Percentiles rank a stretch among this genome's conserved stretches.
phyloP scores from a whole-genome alignment of 2,113 vertebrate species.

The Odobenus rosmarus region DNA sequence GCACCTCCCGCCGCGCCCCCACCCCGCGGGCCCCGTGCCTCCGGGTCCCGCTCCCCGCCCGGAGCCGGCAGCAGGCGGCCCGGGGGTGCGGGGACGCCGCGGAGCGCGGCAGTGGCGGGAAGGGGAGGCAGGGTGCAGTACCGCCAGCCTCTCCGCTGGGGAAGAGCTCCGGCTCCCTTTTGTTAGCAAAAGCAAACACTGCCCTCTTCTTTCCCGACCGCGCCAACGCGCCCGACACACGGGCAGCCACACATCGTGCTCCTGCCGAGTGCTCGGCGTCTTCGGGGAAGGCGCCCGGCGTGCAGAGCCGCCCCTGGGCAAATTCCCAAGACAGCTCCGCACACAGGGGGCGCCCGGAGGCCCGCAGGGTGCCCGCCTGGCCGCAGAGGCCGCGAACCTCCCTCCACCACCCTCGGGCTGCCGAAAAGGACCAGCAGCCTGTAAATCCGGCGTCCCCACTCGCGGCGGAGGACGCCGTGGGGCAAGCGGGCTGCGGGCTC shows the following conservation, averaged over 20 bases:
- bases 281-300: conserved; percentile 33
- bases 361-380: conserved; percentile 32
- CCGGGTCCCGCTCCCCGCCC: neutral
- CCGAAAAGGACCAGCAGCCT: neutral
- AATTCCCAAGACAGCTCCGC: conserved; percentile 31
- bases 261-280: conserved; percentile 44
- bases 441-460: conserved; percentile 28
- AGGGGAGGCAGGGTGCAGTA: conserved; percentile 60
- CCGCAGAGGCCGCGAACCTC: conserved; percentile 67
- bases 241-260: conserved; percentile 62
- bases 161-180: conserved; percentile 75
- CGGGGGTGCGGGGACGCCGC: neutral
- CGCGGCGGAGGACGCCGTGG: conserved; percentile 26
- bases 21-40: neutral
- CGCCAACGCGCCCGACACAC: conserved; percentile 76
- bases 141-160: conserved; percentile 40
- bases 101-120: conserved; percentile 64
- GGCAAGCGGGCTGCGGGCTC: conserved; percentile 31
- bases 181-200: conserved; percentile 84
- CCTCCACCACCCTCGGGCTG: neutral
- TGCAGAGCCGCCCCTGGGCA: conserved; percentile 50
- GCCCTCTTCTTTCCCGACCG: conserved; percentile 84
- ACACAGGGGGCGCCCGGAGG: conserved; percentile 33
- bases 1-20: neutral
- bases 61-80: neutral